These are phyloP conservation scores for Pao palembangensis DNA, from an alignment of 2,113 vertebrate genomes.

Conservation along the genomic window DNA sequence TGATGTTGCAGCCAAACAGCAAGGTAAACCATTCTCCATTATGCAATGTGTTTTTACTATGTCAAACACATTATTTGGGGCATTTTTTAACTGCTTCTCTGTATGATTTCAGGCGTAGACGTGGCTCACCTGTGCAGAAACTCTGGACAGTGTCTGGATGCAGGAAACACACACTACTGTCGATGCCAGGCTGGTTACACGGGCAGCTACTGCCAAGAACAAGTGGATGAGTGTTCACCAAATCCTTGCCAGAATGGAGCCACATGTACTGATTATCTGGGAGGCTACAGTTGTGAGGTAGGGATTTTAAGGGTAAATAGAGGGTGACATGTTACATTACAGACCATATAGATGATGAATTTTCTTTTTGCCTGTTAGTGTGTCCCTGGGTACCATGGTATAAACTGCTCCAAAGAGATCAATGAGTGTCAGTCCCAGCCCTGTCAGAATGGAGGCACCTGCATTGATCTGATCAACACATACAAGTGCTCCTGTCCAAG, in stretches of 20 bases:
- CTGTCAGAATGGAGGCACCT: conserved; percentile 93
- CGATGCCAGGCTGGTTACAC: conserved; percentile 94
- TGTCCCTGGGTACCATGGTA: conserved; percentile 86
- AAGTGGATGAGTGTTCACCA: conserved; percentile 94
- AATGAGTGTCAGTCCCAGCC: conserved; percentile 96
- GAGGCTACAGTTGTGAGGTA: conserved; percentile 95
- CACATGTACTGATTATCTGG: conserved; percentile 92
- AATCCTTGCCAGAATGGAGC: conserved; percentile 96
- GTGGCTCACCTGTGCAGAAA: conserved; percentile 86
- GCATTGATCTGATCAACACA: conserved; percentile 94
- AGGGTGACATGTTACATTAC: background rate
- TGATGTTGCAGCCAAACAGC: conserved; percentile 88
- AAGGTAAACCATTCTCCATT: conserved; percentile 70
- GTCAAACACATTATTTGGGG: background rate
- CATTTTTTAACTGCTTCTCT: conserved; percentile 4
- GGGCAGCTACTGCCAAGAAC: conserved; percentile 95
- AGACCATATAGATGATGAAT: background rate
- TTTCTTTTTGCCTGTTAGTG: conserved; percentile 37
- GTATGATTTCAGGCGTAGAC: conserved; percentile 75
- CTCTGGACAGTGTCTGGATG: conserved; percentile 87
- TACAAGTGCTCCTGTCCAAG: conserved; percentile 98
- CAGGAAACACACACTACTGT: conserved; percentile 90
- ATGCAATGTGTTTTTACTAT: background rate
- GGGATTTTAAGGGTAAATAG: background rate
- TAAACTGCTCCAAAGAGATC: conserved; percentile 94